Conservation (phyloP, 2,888 invertebrate species). For the Acleris laterana region DNA sequence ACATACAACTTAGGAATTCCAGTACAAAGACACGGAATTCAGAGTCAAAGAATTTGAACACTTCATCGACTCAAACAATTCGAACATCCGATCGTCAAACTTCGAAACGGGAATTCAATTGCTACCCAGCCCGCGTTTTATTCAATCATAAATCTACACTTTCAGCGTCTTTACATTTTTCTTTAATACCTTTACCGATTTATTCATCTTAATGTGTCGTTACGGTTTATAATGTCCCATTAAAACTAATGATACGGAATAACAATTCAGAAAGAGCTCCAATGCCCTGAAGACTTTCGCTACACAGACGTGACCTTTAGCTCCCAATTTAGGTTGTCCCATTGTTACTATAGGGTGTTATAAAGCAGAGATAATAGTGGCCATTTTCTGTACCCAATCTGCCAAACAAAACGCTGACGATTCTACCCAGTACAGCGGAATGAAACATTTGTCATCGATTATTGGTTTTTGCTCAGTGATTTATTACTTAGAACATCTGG, state of each 20-base stretch:
- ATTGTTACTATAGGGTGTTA: slow-evolving; percentile 21
- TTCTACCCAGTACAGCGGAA: slow-evolving; percentile 16
- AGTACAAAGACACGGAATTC: slow-evolving; percentile 8
- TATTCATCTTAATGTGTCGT: background rate
- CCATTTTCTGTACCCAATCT: slow-evolving; percentile 20
- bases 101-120: slow-evolving; percentile 20
- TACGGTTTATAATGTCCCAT: slow-evolving; percentile 1
- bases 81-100: slow-evolving; percentile 11
- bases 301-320: slow-evolving; percentile 21
- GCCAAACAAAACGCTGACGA: slow-evolving; percentile 25
- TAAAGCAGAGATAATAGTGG: slow-evolving; percentile 13
- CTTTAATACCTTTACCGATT: background rate
- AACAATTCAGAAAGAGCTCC: background rate
- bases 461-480: slow-evolving; percentile 33
- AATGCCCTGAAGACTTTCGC: slow-evolving; percentile 14
- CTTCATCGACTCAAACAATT: slow-evolving; percentile 14
- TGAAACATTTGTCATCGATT: slow-evolving; percentile 34
- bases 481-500: slow-evolving; percentile 31
- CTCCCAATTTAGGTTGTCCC: slow-evolving; percentile 18
- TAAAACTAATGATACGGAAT: background rate
- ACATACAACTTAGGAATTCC: slow-evolving; percentile 13
- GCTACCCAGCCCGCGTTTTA: slow-evolving; percentile 3
- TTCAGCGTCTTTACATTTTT: background rate
- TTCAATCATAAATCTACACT: slow-evolving; percentile 14
- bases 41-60: slow-evolving; percentile 21